phyloP scores from a whole-genome alignment of 1,140 invertebrate genomes.

The Brachionus sp. region DNA sequence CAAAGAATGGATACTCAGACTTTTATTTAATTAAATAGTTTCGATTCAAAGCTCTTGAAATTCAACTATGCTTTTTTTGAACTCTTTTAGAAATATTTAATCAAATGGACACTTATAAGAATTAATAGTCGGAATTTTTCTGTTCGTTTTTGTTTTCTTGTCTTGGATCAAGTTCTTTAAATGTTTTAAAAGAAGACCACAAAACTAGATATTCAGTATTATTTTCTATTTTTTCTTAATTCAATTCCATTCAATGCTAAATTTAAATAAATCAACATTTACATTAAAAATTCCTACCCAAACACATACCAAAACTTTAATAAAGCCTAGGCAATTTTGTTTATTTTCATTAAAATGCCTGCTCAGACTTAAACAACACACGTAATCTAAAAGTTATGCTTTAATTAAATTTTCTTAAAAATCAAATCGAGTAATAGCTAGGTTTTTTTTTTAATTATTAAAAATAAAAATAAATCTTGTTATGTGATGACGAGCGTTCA shows the following conservation, averaged over 20 bases:
- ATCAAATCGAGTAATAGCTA: background rate
- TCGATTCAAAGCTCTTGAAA: constrained; percentile 1
- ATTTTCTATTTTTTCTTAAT: background rate
- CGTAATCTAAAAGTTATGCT: background rate
- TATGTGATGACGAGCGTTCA: background rate
- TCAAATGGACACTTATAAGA: background rate
- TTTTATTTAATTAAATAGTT: background rate
- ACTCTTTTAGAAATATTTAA: background rate
- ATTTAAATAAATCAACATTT: constrained; percentile 6
- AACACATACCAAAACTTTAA: background rate
- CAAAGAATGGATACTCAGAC: background rate
- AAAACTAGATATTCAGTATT: background rate
- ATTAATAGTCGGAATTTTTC: background rate
- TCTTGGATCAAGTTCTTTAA: background rate
- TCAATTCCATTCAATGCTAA: background rate
- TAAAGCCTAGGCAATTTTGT: background rate
- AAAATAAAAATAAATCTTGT: background rate
- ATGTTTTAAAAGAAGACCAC: background rate
- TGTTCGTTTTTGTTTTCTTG: background rate
- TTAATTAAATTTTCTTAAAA: background rate
- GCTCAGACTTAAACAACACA: background rate
- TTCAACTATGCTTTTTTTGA: background rate
- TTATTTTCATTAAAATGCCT: background rate
- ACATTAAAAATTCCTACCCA: background rate
- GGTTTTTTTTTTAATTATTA: background rate